A percentile compares a stretch with the other conserved stretches of the same genome.
Evolutionary conservation across 1,140 invertebrate genomes (phyloP).

Genomic region (Caenorhabditis briggsae): DNA sequence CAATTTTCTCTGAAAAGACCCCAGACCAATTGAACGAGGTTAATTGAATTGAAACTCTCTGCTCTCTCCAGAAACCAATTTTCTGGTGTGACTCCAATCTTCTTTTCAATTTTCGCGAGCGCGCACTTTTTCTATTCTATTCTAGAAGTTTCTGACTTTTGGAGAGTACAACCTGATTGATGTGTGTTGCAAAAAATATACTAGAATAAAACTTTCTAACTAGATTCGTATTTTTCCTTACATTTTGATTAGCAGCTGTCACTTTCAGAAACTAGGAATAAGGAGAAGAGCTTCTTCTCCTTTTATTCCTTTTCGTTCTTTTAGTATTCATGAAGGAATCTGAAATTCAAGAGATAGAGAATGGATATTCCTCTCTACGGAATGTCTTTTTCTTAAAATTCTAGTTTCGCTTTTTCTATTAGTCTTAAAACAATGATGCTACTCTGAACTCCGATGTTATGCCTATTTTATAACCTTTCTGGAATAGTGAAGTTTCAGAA

Average conservation of each 20-base stretch:
- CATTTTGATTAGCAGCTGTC: conserved; percentile 39
- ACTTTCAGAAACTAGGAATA: conserved; percentile 35
- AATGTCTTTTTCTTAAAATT: not conserved
- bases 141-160: not conserved
- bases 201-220: not conserved
- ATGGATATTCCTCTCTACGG: too few relatives aligned
- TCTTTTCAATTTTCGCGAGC: not conserved
- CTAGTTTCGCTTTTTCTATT: too few relatives aligned
- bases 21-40: not conserved
- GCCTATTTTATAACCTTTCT: too few relatives aligned
- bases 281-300: not conserved
- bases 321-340: conserved; percentile 39
- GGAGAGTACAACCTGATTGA: conserved; percentile 10
- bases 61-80: conserved; percentile 9
- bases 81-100: conserved; percentile 24
- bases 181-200: conserved; percentile 8
- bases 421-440: too few relatives aligned
- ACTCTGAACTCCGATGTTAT: too few relatives aligned
- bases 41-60: conserved; percentile 21
- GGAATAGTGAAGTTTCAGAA: too few relatives aligned
- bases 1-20: not conserved
- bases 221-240: not conserved
- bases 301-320: not conserved
- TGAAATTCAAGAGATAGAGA: not conserved
- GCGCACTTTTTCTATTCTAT: not conserved